Conservation (phyloP, 1,140 invertebrate species). For the Onthophagus taurus region DNA sequence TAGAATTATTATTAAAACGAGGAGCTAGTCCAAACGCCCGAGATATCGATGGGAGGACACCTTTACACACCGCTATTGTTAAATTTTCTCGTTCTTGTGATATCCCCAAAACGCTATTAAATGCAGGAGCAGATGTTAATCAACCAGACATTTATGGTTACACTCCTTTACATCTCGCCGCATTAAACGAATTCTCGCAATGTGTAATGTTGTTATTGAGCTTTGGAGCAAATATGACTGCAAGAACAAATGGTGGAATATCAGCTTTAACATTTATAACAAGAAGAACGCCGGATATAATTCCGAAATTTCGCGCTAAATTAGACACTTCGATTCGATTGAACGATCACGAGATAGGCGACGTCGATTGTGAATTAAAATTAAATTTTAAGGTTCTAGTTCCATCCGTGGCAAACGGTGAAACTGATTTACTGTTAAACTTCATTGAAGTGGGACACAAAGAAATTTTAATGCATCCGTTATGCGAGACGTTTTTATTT, state of each 20-base stretch:
- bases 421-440: slow-evolving; percentile 62
- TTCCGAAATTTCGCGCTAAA: slow-evolving; percentile 57
- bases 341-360: slow-evolving; percentile 70
- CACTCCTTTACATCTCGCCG: slow-evolving; percentile 72
- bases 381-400: slow-evolving; percentile 64
- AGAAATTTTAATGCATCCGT: slow-evolving; percentile 66
- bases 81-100: slow-evolving; percentile 63
- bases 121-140: slow-evolving; percentile 66
- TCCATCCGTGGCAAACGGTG: slow-evolving; percentile 49
- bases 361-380: slow-evolving; percentile 72
- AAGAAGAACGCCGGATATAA: slow-evolving; percentile 66
- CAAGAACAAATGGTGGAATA: slow-evolving; percentile 66
- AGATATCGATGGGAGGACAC: slow-evolving; percentile 61
- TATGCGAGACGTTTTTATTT: slow-evolving; percentile 71
- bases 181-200: slow-evolving; percentile 69
- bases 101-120: slow-evolving; percentile 53
- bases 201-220: slow-evolving; percentile 66
- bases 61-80: slow-evolving; percentile 69
- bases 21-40: slow-evolving; percentile 51
- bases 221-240: slow-evolving; percentile 72
- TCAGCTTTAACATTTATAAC: slow-evolving; percentile 72
- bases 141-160: slow-evolving; percentile 68
- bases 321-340: slow-evolving; percentile 68
- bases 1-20: slow-evolving; percentile 54
- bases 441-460: slow-evolving; percentile 67